Evolutionary conservation across 2,888 invertebrate genomes (phyloP).

Genomic region (Ophion slaviceki): DNA sequence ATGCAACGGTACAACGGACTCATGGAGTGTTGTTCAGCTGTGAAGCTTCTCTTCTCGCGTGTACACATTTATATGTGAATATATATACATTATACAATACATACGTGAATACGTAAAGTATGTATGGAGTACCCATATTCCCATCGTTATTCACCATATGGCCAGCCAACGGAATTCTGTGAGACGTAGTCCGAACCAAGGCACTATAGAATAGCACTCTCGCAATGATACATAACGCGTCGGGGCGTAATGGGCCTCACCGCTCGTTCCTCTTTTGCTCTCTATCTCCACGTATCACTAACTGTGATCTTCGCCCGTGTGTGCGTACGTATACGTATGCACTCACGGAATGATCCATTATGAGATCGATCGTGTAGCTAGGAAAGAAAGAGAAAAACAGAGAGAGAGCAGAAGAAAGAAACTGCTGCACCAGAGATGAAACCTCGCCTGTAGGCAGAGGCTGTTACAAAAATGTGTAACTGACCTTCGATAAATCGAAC

Average conservation of each 20-base stretch:
- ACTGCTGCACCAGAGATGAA: slow-evolving; percentile 42
- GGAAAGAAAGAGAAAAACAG: slow-evolving; percentile 23
- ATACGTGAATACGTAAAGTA: slow-evolving; percentile 26
- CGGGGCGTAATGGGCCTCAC: slow-evolving; percentile 76
- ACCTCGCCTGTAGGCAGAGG: slow-evolving; percentile 47
- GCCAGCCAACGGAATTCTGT: slow-evolving; percentile 69
- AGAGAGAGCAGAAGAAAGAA: slow-evolving; percentile 1
- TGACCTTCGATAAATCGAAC: slow-evolving; percentile 64
- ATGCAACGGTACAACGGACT: slow-evolving; percentile 75
- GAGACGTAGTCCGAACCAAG: slow-evolving; percentile 45
- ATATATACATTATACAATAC: slow-evolving; percentile 24
- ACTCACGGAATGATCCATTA: slow-evolving; percentile 70
- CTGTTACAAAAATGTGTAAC: slow-evolving; percentile 54
- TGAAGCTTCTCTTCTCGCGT: slow-evolving; percentile 39
- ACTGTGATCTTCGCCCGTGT: slow-evolving; percentile 27
- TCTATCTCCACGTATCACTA: slow-evolving; percentile 43
- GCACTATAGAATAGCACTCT: slow-evolving; percentile 71
- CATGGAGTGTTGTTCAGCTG: slow-evolving; percentile 36
- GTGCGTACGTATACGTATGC: slow-evolving; percentile 38
- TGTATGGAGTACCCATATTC: slow-evolving; percentile 73
- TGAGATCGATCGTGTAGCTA: slow-evolving; percentile 66
- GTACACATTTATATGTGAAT: slow-evolving; percentile 4
- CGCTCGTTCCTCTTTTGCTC: slow-evolving; percentile 70
- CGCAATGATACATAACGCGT: slow-evolving; percentile 78
- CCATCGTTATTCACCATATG: slow-evolving; percentile 76